Evolutionary conservation across 2,113 vertebrate species (phyloP).

Genomic region (Hippolais icterina): DNA sequence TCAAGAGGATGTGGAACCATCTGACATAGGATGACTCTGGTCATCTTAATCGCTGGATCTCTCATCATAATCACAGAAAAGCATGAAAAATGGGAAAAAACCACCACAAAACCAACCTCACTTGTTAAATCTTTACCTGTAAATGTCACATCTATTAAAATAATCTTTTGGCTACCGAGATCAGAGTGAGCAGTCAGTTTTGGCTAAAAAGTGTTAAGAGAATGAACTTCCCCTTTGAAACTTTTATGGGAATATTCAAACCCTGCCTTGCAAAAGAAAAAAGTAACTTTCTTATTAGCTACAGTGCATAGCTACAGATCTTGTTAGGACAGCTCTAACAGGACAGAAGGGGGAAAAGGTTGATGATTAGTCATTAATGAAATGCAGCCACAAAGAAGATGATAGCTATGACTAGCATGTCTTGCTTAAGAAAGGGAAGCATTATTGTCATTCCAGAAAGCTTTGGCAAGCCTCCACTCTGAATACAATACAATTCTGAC

Average conservation of each 20-base stretch:
- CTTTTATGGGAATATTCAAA: neutral
- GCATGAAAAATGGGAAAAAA: neutral
- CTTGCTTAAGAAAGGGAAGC: conserved; percentile 5
- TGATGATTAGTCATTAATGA: neutral
- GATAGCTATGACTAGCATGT: neutral
- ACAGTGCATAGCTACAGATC: neutral
- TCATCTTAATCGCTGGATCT: neutral
- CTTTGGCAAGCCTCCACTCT: neutral
- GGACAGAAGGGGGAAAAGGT: neutral
- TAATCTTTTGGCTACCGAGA: neutral
- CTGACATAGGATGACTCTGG: neutral
- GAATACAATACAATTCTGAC: neutral
- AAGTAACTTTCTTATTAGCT: neutral
- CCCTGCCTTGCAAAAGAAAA: neutral
- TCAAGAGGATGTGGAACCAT: neutral
- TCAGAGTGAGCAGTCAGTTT: neutral
- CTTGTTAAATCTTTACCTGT: neutral
- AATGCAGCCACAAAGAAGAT: conserved; percentile 8
- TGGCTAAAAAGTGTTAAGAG: neutral
- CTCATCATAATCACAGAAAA: neutral
- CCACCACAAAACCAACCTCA: neutral
- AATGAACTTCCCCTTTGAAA: neutral
- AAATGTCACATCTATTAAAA: neutral
- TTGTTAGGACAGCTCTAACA: neutral
- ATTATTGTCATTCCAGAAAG: neutral